phyloP scores from a whole-genome alignment of 2,888 invertebrate genomes.

The Amphipoea lucens region DNA sequence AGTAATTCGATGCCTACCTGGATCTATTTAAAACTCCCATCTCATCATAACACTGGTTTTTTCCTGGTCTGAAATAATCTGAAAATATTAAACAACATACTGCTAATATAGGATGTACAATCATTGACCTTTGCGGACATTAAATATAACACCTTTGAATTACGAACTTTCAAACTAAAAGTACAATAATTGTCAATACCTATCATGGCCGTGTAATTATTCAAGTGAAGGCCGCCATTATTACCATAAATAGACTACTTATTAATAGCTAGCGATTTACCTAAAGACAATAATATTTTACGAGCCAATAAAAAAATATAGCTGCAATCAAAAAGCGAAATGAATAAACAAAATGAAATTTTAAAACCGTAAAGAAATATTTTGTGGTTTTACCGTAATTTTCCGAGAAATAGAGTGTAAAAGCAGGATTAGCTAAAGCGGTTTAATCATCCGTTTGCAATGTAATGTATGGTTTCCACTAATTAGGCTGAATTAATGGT shows the following conservation, averaged over 20 bases:
- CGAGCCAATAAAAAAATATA: constrained; percentile 24
- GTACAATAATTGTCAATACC: constrained; percentile 15
- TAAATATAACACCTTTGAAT: constrained; percentile 25
- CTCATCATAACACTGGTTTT: not conserved
- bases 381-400: constrained; percentile 44
- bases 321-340: constrained; percentile 39
- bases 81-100: constrained; percentile 3
- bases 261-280: not conserved
- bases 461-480: constrained; percentile 73
- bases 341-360: constrained; percentile 31
- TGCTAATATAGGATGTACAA: constrained; percentile 2
- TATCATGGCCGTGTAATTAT: constrained; percentile 8
- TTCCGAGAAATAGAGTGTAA: constrained; percentile 47
- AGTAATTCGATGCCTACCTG: not conserved
- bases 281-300: constrained; percentile 34
- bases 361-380: constrained; percentile 26
- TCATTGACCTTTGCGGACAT: constrained; percentile 17
- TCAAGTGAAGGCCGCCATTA: constrained; percentile 27
- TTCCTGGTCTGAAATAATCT: constrained; percentile 11
- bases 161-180: constrained; percentile 30
- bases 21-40: constrained; percentile 1
- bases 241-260: constrained; percentile 20
- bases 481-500: constrained; percentile 71
- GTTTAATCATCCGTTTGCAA: constrained; percentile 64
- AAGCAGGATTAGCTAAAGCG: constrained; percentile 56